A percentile compares a stretch with the other conserved stretches of the same genome.
phyloP scores from a whole-genome alignment of 2,888 invertebrate genomes.

The Endomychus coccineus region DNA sequence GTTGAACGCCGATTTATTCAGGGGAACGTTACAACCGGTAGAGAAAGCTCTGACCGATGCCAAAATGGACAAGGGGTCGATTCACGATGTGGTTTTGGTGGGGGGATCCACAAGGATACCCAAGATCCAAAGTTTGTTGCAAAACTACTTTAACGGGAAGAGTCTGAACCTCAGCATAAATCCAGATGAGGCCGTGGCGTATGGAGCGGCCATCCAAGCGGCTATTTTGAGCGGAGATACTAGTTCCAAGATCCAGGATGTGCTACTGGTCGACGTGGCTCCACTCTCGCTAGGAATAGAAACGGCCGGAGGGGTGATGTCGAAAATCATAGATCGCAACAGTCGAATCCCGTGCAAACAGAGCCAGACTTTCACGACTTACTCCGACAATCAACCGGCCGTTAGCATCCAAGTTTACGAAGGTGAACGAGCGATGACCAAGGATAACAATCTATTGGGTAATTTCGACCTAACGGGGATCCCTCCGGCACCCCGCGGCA shows the following conservation, averaged over 20 bases:
- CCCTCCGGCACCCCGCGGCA: conserved; percentile 49
- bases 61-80: conserved; percentile 64
- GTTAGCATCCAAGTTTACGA: conserved; percentile 76
- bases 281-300: conserved; percentile 48
- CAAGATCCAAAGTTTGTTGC: conserved; percentile 66
- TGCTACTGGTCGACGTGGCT: conserved; percentile 52
- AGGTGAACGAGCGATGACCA: conserved; percentile 89
- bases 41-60: conserved; percentile 73
- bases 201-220: conserved; percentile 68
- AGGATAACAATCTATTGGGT: conserved; percentile 84
- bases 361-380: conserved; percentile 67
- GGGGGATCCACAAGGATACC: conserved; percentile 78
- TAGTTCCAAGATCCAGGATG: conserved; percentile 50
- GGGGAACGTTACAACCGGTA: conserved; percentile 66
- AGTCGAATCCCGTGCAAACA: conserved; percentile 63
- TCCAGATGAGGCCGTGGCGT: conserved; percentile 76
- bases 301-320: conserved; percentile 49
- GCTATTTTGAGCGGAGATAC: conserved; percentile 63
- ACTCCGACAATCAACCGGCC: conserved; percentile 69
- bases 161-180: conserved; percentile 67
- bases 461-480: conserved; percentile 49
- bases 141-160: conserved; percentile 70
- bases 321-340: conserved; percentile 63
- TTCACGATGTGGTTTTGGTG: conserved; percentile 74
- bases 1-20: conserved; percentile 63